Conservation (phyloP, 2,888 invertebrate genomes). For the Pteria penguin region DNA sequence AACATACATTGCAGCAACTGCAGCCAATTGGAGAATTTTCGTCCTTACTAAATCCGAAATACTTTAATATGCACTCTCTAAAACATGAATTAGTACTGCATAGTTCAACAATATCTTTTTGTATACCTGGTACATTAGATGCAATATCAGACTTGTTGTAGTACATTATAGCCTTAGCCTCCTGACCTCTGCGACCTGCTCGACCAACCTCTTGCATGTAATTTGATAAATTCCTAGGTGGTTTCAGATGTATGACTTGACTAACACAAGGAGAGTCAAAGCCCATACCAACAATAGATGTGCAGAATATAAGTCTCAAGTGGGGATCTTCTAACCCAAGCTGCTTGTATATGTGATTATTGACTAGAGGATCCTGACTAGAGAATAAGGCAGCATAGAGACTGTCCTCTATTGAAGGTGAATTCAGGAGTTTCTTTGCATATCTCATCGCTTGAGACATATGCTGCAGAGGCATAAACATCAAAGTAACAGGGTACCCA, state of each 20-base stretch:
- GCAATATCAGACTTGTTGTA: background rate
- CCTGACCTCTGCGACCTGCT: background rate
- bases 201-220: conserved; percentile 10
- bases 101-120: conserved; percentile 1
- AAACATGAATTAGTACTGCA: background rate
- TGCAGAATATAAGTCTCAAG: background rate
- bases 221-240: background rate
- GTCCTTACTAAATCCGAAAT: background rate
- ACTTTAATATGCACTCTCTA: background rate
- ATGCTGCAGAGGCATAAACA: conserved; percentile 1
- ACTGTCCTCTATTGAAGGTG: background rate
- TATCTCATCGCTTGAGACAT: background rate
- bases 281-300: background rate
- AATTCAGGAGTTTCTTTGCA: background rate
- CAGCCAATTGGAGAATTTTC: background rate
- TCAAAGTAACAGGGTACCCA: background rate
- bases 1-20: background rate
- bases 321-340: background rate
- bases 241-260: background rate
- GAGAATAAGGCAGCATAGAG: background rate
- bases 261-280: background rate
- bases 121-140: background rate
- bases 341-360: background rate
- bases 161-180: background rate
- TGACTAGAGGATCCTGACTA: conserved; percentile 2